Evolutionary conservation across 2,113 vertebrate genomes (phyloP), one percentile per base, ranked within the genome.

Genomic region (Alexandromys fortis): DNA sequence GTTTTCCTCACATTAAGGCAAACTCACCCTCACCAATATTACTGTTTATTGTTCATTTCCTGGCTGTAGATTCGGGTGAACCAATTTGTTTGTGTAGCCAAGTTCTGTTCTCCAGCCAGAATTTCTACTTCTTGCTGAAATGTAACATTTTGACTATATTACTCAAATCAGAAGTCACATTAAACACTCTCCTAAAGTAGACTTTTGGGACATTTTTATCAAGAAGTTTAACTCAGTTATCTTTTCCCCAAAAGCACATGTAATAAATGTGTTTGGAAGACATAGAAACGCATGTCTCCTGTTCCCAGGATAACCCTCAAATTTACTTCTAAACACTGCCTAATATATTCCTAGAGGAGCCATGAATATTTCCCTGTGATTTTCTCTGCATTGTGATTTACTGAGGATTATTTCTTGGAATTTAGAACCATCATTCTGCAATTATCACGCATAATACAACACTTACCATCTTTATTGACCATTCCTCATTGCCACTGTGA

Each of bases 361-460:
- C 38, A 76, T 68, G 42, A 88, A 49, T 81, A 86, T 94, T 90
- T 94, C 77, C 11, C 1, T 12, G 26, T 55, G 38, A 68, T 49
- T 52, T 92, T 92, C 68, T 72, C 38, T 89, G 33, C 24, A 45
- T 63, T 92, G 96, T 61, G 55, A 0, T 47, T 90, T 97, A 63
- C 38, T 70, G 22, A 94, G 94, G 65, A 26, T 92, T 67, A 10
- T 58, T 92, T 88, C 14, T 81, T 70, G 72, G 77, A 70, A 72
- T 72, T 65, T 9, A 47, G 21, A 22, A 28, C 73, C 82, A 17
- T 58, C 61, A 1, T 21, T 94, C 65, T 85, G 42, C 85, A 95
- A 33, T 96, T 95, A 97, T 65, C 93, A 90, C 96, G 75, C 82
- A 72, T 30, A 67, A 30, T 70, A 58, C 5, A 76, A 86, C 33